phyloP scores from a whole-genome alignment of 2,113 vertebrate genomes.

The Rhinogobius similis region DNA sequence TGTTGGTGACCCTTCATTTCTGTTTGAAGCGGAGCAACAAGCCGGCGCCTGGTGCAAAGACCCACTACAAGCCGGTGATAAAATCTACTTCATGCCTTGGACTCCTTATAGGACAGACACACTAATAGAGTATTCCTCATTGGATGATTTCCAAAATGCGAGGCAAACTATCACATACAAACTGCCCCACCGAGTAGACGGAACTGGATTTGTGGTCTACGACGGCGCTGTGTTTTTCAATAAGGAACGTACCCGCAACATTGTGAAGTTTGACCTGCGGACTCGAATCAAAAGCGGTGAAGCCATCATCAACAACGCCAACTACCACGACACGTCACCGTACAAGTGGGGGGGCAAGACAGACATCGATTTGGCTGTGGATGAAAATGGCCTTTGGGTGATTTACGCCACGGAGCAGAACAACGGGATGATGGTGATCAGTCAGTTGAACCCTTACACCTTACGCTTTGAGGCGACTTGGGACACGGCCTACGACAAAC shows the following conservation, averaged over 20 bases:
- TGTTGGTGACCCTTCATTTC: constrained; percentile 94
- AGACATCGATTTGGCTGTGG: constrained; percentile 96
- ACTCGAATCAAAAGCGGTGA: constrained; percentile 99
- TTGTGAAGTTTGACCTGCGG: constrained; percentile 98
- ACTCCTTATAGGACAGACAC: constrained; percentile 98
- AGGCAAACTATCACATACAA: constrained; percentile 96
- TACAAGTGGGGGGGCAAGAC: constrained; percentile 99
- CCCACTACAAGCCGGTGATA: constrained; percentile 96
- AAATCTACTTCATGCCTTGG: constrained; percentile 99
- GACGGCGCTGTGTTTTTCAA: constrained; percentile 99
- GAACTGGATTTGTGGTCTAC: constrained; percentile 98
- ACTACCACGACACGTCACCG: constrained; percentile 98
- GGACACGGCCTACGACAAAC: constrained; percentile 95
- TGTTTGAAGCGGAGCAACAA: constrained; percentile 98
- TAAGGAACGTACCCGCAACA: constrained; percentile 97
- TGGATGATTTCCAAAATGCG: constrained; percentile 94
- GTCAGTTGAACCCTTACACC: constrained; percentile 97
- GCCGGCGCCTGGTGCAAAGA: constrained; percentile 99
- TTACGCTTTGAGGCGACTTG: constrained; percentile 97
- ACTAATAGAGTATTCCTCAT: constrained; percentile 93
- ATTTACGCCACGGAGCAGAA: constrained; percentile 99
- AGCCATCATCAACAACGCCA: constrained; percentile 98
- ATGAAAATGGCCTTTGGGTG: constrained; percentile 98
- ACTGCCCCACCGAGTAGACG: constrained; percentile 95
- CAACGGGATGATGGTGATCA: constrained; percentile 98